These are phyloP conservation scores for Coluber constrictor DNA, from an alignment of 2,797 vertebrate species.

Conservation along the genomic window DNA sequence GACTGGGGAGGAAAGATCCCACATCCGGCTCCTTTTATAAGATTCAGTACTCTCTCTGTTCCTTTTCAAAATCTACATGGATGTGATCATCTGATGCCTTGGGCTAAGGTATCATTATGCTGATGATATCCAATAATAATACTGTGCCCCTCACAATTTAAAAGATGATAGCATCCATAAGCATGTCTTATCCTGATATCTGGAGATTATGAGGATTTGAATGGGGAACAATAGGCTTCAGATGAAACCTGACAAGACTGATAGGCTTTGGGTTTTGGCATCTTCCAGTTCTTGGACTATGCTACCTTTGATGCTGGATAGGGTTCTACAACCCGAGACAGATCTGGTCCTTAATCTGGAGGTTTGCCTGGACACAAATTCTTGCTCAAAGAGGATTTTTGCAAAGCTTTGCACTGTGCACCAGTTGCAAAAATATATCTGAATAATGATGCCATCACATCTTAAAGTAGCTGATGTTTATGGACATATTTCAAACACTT, in stretches of 20 bases:
- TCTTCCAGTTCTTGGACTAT: background rate
- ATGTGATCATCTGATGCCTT: background rate
- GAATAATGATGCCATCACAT: background rate
- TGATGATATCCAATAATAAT: background rate
- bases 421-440: background rate
- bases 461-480: background rate
- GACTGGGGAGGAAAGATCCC: background rate
- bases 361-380: background rate
- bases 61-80: background rate
- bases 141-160: background rate
- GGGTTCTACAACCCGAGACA: background rate
- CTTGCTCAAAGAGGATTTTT: background rate
- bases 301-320: background rate
- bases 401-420: background rate
- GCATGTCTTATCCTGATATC: background rate
- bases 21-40: background rate
- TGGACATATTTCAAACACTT: background rate
- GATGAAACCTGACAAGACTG: background rate
- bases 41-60: background rate
- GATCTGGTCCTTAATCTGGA: background rate
- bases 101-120: background rate
- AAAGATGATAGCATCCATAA: background rate
- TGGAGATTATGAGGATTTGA: background rate
- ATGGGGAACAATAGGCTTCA: background rate
- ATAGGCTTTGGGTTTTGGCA: background rate